Evolutionary conservation across 2,113 vertebrate species (phyloP), one percentile per base, ranked within the genome.

Genomic region (Ammospiza caudacuta): DNA sequence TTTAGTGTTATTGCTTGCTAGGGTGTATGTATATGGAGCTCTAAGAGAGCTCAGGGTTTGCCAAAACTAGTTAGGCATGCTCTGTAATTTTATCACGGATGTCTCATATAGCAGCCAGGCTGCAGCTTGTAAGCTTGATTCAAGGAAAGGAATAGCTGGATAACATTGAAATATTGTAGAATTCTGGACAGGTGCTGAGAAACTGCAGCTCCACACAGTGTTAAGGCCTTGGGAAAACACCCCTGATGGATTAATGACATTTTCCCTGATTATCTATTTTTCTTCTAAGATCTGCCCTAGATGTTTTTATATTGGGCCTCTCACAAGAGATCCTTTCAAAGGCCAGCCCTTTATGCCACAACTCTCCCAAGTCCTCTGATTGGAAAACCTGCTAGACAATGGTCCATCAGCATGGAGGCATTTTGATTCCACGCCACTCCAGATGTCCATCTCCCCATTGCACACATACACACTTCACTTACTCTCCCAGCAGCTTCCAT

Each of bases 51-150:
- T 89, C 69, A 83, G 20, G 85, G 44, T n/a, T 90, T 35, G 31
- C 68, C 92, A 89, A 83, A 96, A 82, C 44, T 72, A 79, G 55
- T 86, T 94, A 37, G 4, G 21, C 3, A 0, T 62, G 66, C 66
- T 90, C 84, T 77, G 54, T 54, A 94, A 94, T 89, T 89, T 82
- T 89, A 62, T 54, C 58, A 35, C 47, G 81, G 73, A 69, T 79
- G 51, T 90, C 90, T 90, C 19, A 67, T 21, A 78, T 28, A 55
- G 82, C 37, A 79, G 62, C 14, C 75, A 91, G 49, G 37, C 70
- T 95, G 73, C 72, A 89, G 59, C 41, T 52, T 72, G 90, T 90
- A 93, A 70, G n/a, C 73, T 63, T 81, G 78, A 92, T 83, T 92
- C 57, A 89, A 66, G 85, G 24, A 85, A 83, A 85, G 12, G 16